phyloP scores from a whole-genome alignment of 1,140 invertebrate species.

The Lanistes nyassanus region DNA sequence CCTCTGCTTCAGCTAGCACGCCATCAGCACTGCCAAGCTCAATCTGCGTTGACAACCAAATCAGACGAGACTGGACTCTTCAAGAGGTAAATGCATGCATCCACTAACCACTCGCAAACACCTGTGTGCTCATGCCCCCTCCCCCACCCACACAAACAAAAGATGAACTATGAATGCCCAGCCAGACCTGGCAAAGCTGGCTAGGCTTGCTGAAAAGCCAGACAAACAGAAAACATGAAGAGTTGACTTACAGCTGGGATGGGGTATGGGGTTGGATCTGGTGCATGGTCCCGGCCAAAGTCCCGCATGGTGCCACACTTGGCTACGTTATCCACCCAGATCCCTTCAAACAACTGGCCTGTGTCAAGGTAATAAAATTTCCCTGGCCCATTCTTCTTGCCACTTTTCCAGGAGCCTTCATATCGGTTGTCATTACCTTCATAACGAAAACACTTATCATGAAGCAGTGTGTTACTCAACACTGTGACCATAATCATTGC shows the following conservation, averaged over 20 bases:
- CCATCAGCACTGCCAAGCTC: conserved; percentile 51
- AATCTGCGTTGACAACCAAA: conserved; percentile 48
- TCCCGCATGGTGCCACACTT: conserved; percentile 67
- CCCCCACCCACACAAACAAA: no score
- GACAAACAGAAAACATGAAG: no score
- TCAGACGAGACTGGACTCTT: no score
- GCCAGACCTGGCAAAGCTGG: no score
- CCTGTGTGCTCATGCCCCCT: no score
- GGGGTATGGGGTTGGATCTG: conserved; percentile 64
- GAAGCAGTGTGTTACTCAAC: neutral
- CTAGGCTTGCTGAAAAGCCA: no score
- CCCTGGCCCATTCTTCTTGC: conserved; percentile 67
- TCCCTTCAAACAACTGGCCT: conserved; percentile 66
- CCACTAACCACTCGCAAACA: no score
- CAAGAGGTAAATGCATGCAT: no score
- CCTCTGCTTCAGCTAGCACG: conserved; percentile 58
- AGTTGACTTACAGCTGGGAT: conserved; percentile 62
- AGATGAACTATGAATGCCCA: no score
- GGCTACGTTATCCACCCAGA: conserved; percentile 67
- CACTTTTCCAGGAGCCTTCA: conserved; percentile 66
- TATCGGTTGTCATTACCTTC: conserved; percentile 67
- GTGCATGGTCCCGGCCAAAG: conserved; percentile 63
- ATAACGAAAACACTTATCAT: conserved; percentile 18
- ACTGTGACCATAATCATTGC: neutral
- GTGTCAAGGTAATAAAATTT: conserved; percentile 67